Evolutionary conservation across 2,888 invertebrate species (phyloP).

Genomic region (Danaus chrysippus): DNA sequence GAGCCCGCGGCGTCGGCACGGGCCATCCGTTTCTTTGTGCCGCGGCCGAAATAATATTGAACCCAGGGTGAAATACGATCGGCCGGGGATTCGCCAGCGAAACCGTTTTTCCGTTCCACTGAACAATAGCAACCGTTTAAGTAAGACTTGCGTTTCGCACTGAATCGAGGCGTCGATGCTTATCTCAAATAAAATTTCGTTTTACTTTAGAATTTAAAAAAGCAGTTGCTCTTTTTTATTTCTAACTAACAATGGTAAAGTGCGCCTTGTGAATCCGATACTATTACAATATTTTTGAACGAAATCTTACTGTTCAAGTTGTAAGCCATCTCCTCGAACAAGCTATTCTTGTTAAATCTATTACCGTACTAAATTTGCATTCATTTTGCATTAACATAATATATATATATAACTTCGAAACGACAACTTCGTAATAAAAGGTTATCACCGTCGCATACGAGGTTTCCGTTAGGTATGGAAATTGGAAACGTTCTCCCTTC

Average conservation of each 20-base stretch:
- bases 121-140: conserved; percentile 69
- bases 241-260: neutral
- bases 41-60: conserved; percentile 77
- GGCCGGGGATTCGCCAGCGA: conserved; percentile 66
- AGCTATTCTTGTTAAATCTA: conserved; percentile 59
- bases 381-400: conserved; percentile 62
- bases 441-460: conserved; percentile 51
- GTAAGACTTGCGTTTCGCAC: conserved; percentile 55
- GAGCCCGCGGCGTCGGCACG: conserved; percentile 63
- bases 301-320: conserved; percentile 45
- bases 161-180: conserved; percentile 44
- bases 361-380: conserved; percentile 67
- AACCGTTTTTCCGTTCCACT: conserved; percentile 71
- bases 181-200: conserved; percentile 33
- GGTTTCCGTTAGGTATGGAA: conserved; percentile 57
- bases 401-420: conserved; percentile 51
- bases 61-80: conserved; percentile 75
- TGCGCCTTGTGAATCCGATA: neutral
- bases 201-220: conserved; percentile 17
- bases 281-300: conserved; percentile 40
- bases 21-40: conserved; percentile 73
- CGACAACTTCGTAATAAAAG: conserved; percentile 65
- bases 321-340: conserved; percentile 49
- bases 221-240: conserved; percentile 12
- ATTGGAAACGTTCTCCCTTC: conserved; percentile 52